Evolutionary conservation across 2,797 vertebrate genomes (phyloP), one percentile per base, ranked within the genome.

Genomic region (Enteromius fasciolatus): DNA sequence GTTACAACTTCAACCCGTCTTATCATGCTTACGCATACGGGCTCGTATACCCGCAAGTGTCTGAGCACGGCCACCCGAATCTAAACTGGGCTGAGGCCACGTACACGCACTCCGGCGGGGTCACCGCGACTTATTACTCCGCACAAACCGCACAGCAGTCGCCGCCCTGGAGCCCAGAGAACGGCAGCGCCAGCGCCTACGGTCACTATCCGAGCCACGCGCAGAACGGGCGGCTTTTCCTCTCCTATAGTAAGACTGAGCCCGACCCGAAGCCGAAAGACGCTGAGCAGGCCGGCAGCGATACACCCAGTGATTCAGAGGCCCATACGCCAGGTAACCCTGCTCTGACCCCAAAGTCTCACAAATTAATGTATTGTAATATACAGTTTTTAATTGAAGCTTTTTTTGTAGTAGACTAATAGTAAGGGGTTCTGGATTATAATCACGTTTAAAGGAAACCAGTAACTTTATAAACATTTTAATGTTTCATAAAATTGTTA

Each of bases 11-110:
- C 81, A 94, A 87, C 80, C 84, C 90, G 0, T 86, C 93, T 0
- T 94, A 93, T 80, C 93, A 93, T 8, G 87, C 92, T 0, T 95
- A 93, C 52, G 92, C 93, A 0, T 94, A 93, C 77, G 88, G 93
- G 14, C 76, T 94, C 3, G 18, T 93, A 84, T 94, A 93, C 76
- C 93, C 78, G 18, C 80, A 87, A 28, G 80, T 44, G 8, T 4
- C 91, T 0, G 93, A 93, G n/a, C 92, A 92, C 31, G 89, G 75
- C 70, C 86, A 90, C 59, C 84, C 83, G 0, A 90, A 88, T 33
- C n/a, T 89, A 46, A 11, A 36, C 78, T 94, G 92, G 93, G 9
- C 63, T 4, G 93, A 94, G 0, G 31, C 85, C 2, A 86, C 86
- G 5, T 93, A 87, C 78, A 88, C 84, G 1, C 80, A 87, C 2